These are phyloP conservation scores for Unio delphinus DNA, from an alignment of 2,888 invertebrate genomes.

Conservation along the genomic window DNA sequence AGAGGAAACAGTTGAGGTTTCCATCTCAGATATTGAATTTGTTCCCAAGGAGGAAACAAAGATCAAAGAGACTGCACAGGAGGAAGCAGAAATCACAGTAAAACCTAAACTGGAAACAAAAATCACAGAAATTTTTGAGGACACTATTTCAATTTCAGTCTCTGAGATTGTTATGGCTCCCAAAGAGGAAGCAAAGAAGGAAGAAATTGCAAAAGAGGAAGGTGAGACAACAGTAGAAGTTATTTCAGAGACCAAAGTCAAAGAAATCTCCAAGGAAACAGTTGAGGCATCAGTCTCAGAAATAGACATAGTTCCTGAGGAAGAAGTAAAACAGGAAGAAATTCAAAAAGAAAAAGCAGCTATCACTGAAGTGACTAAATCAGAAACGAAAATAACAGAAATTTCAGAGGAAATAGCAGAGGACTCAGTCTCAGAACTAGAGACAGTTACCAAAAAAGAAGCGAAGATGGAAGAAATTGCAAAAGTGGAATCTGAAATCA, in stretches of 20 bases:
- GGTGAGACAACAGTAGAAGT: constrained; percentile 3
- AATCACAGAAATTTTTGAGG: neutral
- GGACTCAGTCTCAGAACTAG: constrained; percentile 4
- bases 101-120: neutral
- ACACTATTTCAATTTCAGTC: too few relatives aligned
- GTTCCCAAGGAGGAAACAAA: neutral
- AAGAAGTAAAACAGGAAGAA: constrained; percentile 11
- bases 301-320: constrained; percentile 6
- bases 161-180: neutral
- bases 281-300: constrained; percentile 1
- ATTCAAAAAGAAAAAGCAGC: constrained; percentile 4
- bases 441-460: neutral
- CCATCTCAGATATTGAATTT: neutral
- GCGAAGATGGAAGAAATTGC: constrained; percentile 11
- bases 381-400: constrained; percentile 6
- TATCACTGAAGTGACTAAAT: constrained; percentile 9
- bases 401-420: constrained; percentile 8
- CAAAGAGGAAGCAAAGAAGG: constrained; percentile 7
- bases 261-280: constrained; percentile 9
- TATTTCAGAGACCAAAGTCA: neutral
- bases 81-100: neutral
- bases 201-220: constrained; percentile 8
- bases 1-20: constrained; percentile 4
- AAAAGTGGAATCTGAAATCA: constrained; percentile 3
- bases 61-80: neutral